phyloP scores from a whole-genome alignment of 2,113 vertebrate genomes.

The Pithys albifrons region DNA sequence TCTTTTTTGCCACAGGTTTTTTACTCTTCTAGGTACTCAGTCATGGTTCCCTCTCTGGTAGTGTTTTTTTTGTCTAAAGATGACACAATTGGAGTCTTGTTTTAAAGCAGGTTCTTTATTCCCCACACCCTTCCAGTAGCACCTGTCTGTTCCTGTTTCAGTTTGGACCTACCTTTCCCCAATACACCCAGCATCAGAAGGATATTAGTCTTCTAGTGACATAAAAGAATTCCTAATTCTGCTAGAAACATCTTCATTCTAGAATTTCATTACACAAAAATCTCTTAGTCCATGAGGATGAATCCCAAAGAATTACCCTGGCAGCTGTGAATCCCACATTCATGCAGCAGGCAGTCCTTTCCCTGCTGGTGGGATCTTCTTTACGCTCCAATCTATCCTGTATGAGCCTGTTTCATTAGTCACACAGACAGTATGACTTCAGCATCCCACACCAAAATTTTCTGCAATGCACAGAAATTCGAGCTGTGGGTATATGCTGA shows the following conservation, averaged over 20 bases:
- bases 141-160: background rate
- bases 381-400: background rate
- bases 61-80: background rate
- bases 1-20: background rate
- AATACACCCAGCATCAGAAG: background rate
- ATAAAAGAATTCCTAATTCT: background rate
- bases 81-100: background rate
- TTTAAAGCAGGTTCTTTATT: background rate
- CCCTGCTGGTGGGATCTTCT: background rate
- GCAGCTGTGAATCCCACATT: background rate
- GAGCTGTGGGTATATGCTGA: background rate
- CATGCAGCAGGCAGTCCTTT: background rate
- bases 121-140: background rate
- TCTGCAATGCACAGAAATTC: rapidly evolving
- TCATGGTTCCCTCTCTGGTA: background rate
- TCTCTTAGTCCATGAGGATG: background rate
- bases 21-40: background rate
- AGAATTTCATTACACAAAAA: background rate
- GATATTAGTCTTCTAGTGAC: background rate
- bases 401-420: background rate
- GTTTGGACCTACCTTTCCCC: background rate
- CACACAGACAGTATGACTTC: background rate
- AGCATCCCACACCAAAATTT: background rate
- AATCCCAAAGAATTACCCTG: background rate
- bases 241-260: background rate